Evolutionary conservation across 2,113 vertebrate genomes (phyloP), one percentile per base, ranked within the genome.

Genomic region (Ciconia maguari): DNA sequence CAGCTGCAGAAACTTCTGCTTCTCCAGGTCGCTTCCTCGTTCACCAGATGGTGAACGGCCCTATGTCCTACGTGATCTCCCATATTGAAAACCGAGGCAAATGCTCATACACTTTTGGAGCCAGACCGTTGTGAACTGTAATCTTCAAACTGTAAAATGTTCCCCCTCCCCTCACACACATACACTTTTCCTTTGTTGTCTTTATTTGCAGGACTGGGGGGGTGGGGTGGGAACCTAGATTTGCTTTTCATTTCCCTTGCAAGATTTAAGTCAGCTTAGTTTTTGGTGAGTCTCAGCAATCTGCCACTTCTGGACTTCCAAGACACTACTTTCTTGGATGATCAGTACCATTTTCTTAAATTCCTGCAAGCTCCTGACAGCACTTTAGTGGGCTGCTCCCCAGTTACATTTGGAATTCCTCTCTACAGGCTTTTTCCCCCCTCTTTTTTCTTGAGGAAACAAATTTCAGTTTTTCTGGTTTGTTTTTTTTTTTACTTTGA

Each of bases 141-240:
- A 85, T n/a, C 85, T 76, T 82, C 22, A 29, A 69, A 3, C 9
- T 38, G 20, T 19, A 74, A 68, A 2, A 1, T 44, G 18, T 17
- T 72, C 49, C 12, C 30, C 48, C 36, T 68, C 34, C 10, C 32
- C 10, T 76, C 0, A 0, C 32, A 57, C 5, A 32, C 11, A 21
- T 3, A 46, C 16, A 21, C 16, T 26, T 48, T 83, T 69, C 8
- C 24, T 87, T 68, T 51, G 7, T 16, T n/a, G 22, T 16, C 32
- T 93, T 82, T 90, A 68, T 41, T 72, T 76, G 30, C 29, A 52
- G 7, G 9, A 30, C 20, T 38, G 30, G 26, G 27, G 29, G 52
- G 16, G 10, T 2, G 7, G 2, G 6, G 15, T 6, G 44, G 18
- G 44, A 18, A 9, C 9, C 29, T 54, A 38, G 3, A 93, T 82